A percentile compares a stretch with the other conserved stretches of the same genome.
Evolutionary conservation across 2,113 vertebrate species (phyloP).

Genomic region (Dasyornis broadbenti): DNA sequence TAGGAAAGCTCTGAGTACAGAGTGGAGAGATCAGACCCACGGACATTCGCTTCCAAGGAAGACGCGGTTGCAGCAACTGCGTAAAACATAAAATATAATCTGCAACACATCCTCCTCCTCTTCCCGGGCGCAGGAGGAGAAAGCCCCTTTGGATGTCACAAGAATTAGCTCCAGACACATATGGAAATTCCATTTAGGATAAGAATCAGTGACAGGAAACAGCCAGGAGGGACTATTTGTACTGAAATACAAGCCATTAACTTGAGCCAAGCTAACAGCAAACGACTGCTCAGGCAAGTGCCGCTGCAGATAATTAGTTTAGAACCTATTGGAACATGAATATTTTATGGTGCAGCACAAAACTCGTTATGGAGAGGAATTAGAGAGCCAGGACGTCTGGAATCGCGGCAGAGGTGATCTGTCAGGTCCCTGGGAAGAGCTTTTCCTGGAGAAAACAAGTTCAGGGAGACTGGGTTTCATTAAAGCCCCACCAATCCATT

Average conservation of each 20-base stretch:
- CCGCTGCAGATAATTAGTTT: constrained; percentile 76
- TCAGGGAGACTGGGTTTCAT: constrained; percentile 44
- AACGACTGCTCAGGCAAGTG: constrained; percentile 65
- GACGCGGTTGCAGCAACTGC: neutral
- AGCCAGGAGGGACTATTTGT: constrained; percentile 76
- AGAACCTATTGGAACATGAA: constrained; percentile 78
- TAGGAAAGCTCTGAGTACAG: neutral
- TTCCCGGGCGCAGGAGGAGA: neutral
- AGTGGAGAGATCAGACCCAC: neutral
- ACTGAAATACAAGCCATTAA: constrained; percentile 73
- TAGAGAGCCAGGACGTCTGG: constrained; percentile 50
- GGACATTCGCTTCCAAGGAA: neutral
- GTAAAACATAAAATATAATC: neutral
- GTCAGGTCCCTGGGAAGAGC: constrained; percentile 60
- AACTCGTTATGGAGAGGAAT: constrained; percentile 77
- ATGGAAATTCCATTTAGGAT: constrained; percentile 73
- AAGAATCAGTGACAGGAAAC: constrained; percentile 65
- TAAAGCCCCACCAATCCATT: constrained; percentile 21
- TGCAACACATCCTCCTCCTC: neutral
- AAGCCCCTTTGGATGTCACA: constrained; percentile 32
- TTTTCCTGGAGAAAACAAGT: constrained; percentile 47
- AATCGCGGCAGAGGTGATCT: constrained; percentile 59
- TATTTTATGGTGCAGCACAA: constrained; percentile 76
- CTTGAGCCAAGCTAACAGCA: constrained; percentile 70
- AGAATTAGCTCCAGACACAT: constrained; percentile 48